These are phyloP conservation scores for Siderastrea radians DNA, from an alignment of 92 coral and sea anemone species.

Conservation along the genomic window DNA sequence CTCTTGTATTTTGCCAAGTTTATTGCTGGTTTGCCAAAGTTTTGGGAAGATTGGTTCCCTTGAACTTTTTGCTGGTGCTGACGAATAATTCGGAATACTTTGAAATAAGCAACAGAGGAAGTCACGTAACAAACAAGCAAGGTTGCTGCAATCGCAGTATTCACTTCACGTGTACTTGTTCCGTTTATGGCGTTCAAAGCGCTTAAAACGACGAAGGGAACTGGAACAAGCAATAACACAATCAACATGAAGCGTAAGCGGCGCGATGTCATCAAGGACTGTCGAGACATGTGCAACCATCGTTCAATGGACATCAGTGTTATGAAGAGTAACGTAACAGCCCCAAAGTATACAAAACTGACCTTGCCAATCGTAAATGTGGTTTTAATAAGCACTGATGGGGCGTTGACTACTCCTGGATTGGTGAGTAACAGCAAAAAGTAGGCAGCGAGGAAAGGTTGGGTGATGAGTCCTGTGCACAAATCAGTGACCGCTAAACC, in stretches of 20 bases:
- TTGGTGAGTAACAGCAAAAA: too few species aligned
- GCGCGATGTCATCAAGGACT: background rate
- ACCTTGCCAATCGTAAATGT: background rate
- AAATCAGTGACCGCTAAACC: too few species aligned
- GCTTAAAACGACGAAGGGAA: background rate
- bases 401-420: too few species aligned
- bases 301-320: slow-evolving; percentile 14
- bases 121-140: background rate
- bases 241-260: background rate
- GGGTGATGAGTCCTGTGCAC: too few species aligned
- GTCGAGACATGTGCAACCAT: slow-evolving; percentile 20
- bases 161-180: background rate
- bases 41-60: too few species aligned
- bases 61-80: too few species aligned
- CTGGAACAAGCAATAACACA: background rate
- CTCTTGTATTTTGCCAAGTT: too few species aligned
- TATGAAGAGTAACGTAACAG: background rate
- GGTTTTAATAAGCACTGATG: background rate
- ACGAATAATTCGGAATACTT: background rate
- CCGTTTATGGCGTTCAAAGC: background rate
- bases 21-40: too few species aligned
- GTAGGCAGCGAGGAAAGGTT: too few species aligned
- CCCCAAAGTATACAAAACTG: background rate
- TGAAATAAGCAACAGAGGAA: background rate
- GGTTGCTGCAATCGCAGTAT: background rate